Base-by-base conservation (phyloP, 2,797 vertebrate genomes). In the Chelon auratus region DNA sequence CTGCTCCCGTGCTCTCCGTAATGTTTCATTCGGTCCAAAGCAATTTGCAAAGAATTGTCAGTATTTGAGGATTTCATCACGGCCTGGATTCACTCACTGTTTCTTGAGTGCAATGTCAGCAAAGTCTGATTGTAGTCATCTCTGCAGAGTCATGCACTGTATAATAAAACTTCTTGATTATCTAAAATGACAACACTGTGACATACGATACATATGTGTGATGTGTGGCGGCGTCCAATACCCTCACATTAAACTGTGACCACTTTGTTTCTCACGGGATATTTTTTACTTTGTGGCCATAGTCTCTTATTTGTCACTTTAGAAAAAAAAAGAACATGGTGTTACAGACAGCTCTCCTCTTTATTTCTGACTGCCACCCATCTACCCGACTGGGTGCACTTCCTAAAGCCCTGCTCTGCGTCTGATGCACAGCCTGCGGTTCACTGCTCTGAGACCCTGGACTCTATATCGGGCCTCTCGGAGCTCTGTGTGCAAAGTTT, bases 401-500 rank as follows among this genome's bases (percentile, higher is more conserved):
- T 86, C 83, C 80, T 88, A 84, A 87, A 86, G 70, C 80, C 71
- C 55, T 40, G 72, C 83, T 86, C 14, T 78, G 71, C 71, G 0
- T 81, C 55, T 80, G 3, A 78, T 70, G 69, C 72, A 14, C 37
- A 77, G 72, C 84, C 80, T 90, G 90, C 76, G 91, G 90, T 91
- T 90, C 75, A 58, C 75, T 84, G 85, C 73, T 81, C 73, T 85
- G 30, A 88, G 77, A 78, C 83, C 67, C 72, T 87, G 88, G 88
- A 89, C 86, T 90, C 82, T 93, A 91, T 85, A 91, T 87, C 52
- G 11, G 59, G 87, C 85, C 59, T 80, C 77, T 77, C 75, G 33
- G 59, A 59, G 73, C 72, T 80, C 56, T 77, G 59, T 51, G 77
- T 86, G 76, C 69, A 84, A 86, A 91, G 84, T 94, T 93, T 93